Percentiles rank a stretch among this genome's conserved stretches.
phyloP scores from a whole-genome alignment of 2,113 vertebrate species.

The Labeo catla region DNA sequence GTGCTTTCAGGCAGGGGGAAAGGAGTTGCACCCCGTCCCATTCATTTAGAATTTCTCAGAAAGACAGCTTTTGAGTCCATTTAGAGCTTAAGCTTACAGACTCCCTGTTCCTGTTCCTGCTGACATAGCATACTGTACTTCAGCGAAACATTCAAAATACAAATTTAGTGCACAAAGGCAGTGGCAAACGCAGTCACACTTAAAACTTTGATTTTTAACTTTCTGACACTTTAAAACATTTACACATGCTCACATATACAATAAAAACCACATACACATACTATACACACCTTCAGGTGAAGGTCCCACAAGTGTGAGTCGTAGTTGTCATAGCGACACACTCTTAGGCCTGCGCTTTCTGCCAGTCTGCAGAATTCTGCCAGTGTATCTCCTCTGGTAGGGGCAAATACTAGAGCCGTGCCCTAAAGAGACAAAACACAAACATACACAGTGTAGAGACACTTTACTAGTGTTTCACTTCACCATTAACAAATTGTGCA shows the following conservation, averaged over 20 bases:
- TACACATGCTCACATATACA: background rate
- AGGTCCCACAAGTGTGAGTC: slow-evolving; percentile 93
- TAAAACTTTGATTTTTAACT: background rate
- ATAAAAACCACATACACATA: background rate
- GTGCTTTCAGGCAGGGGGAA: slow-evolving; percentile 29
- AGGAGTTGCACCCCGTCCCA: background rate
- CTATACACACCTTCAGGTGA: slow-evolving; percentile 89
- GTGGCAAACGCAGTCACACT: background rate
- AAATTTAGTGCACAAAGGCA: background rate
- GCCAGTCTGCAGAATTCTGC: slow-evolving; percentile 92
- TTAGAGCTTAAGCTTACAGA: slow-evolving; percentile 15
- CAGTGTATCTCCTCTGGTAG: slow-evolving; percentile 89
- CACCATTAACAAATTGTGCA: background rate
- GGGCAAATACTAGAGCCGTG: slow-evolving; percentile 91
- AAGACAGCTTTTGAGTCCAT: slow-evolving; percentile 15
- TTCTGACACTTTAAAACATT: background rate
- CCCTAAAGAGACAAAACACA: slow-evolving; percentile 75
- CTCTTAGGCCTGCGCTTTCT: slow-evolving; percentile 85
- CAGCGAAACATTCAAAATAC: background rate
- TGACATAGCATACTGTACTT: slow-evolving; percentile 5
- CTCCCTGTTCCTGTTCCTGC: background rate
- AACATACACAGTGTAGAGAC: slow-evolving; percentile 30
- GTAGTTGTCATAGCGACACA: slow-evolving; percentile 93
- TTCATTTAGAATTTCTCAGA: slow-evolving; percentile 6
- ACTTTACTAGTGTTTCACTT: background rate